Percentiles rank a stretch among this genome's conserved stretches.
phyloP scores from a whole-genome alignment of 1,140 invertebrate species.

The fruit fly (Drosophila melanogaster) region DNA sequence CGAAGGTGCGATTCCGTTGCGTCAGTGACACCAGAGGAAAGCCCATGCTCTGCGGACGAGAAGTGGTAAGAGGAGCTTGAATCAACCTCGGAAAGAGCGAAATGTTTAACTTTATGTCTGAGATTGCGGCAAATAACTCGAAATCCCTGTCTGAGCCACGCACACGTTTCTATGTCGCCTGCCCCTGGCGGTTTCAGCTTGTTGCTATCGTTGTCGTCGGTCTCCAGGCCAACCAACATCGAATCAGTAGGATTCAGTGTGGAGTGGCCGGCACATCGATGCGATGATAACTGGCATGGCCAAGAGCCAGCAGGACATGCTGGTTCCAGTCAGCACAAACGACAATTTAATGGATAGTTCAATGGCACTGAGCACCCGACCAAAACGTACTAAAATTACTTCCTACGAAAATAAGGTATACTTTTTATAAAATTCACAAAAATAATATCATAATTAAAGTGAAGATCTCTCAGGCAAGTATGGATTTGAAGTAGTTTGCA shows the following conservation, averaged over 20 bases:
- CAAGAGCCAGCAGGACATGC: slow-evolving; percentile 23
- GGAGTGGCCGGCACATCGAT: slow-evolving; percentile 54
- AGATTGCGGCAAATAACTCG: slow-evolving; percentile 78
- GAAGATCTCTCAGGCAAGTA: no score
- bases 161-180: slow-evolving; percentile 50
- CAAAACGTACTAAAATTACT: not conserved
- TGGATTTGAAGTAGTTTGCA: no score
- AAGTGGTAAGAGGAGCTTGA: slow-evolving; percentile 4
- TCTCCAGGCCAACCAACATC: slow-evolving; percentile 30
- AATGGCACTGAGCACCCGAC: slow-evolving; percentile 41
- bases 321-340: slow-evolving; percentile 45
- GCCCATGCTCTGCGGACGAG: slow-evolving; percentile 85
- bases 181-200: not conserved
- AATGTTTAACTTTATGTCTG: slow-evolving; percentile 65
- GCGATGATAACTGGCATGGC: slow-evolving; percentile 46
- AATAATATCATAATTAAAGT: no score
- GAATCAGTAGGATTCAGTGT: slow-evolving; percentile 5
- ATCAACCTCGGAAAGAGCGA: slow-evolving; percentile 9
- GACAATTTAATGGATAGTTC: slow-evolving; percentile 64
- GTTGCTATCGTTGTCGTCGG: slow-evolving; percentile 21
- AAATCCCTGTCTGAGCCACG: slow-evolving; percentile 62
- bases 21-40: slow-evolving; percentile 78
- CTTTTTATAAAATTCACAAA: no score
- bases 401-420: not conserved
- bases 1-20: slow-evolving; percentile 69